Evolutionary conservation across 2,113 vertebrate genomes (phyloP).

Genomic region (Erythrolamprus reginae): DNA sequence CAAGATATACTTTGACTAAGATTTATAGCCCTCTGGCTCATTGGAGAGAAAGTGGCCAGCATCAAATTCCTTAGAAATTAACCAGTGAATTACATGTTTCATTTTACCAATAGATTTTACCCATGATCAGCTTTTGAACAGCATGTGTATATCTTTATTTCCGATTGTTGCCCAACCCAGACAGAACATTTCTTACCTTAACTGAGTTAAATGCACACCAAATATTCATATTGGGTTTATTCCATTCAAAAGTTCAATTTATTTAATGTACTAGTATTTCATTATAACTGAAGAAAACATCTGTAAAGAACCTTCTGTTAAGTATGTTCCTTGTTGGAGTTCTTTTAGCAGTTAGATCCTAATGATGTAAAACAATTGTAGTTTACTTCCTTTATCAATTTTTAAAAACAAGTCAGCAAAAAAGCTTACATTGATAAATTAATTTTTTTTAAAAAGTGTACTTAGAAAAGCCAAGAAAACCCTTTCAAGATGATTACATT

Average conservation of each 20-base stretch:
- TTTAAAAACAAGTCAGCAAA: neutral
- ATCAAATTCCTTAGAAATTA: no score
- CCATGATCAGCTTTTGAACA: no score
- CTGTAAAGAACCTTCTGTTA: constrained; percentile 15
- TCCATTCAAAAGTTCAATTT: neutral
- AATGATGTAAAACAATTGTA: constrained; percentile 7
- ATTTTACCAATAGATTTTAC: no score
- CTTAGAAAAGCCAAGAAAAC: neutral
- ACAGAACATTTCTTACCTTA: neutral
- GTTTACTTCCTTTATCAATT: neutral
- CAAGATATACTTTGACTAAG: no score
- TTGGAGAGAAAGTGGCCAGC: no score
- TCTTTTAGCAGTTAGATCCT: neutral
- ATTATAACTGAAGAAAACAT: neutral
- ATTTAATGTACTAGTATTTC: neutral
- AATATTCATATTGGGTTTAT: neutral
- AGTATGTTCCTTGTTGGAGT: constrained; percentile 1
- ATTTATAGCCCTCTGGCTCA: no score
- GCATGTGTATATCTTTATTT: no score
- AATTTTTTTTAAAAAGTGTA: neutral
- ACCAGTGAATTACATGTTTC: no score
- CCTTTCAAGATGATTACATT: neutral
- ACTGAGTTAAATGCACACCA: neutral
- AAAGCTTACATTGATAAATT: neutral
- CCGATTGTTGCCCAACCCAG: no score